Evolutionary conservation across 2,113 vertebrate genomes (phyloP).

Genomic region (Nipponia nippon): DNA sequence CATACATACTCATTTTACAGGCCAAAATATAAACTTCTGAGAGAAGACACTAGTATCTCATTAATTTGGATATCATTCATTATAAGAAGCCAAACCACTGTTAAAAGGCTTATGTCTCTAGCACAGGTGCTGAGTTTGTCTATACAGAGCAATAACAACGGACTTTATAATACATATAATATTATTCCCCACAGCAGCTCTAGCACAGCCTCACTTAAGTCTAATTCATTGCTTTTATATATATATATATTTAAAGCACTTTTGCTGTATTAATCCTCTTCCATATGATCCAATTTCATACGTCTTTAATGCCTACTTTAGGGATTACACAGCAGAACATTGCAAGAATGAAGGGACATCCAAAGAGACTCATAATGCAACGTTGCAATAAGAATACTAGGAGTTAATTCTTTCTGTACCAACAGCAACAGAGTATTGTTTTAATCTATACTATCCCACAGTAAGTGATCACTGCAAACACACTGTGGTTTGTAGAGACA

Average conservation of each 20-base stretch:
- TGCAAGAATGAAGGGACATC: neutral
- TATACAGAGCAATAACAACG: neutral
- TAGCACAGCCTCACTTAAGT: neutral
- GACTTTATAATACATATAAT: neutral
- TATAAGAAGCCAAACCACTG: neutral
- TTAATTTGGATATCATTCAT: neutral
- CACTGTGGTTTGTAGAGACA: neutral
- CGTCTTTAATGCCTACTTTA: neutral
- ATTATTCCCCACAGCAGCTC: neutral
- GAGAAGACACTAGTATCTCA: neutral
- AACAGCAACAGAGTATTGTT: neutral
- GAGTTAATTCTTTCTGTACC: neutral
- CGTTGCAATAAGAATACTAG: neutral
- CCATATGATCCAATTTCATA: neutral
- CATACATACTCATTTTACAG: neutral
- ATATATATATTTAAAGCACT: neutral
- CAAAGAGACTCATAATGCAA: neutral
- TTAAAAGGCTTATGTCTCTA: neutral
- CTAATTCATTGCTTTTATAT: neutral
- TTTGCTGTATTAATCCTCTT: neutral
- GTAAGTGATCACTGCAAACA: neutral
- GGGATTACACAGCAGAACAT: neutral
- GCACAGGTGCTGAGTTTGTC: neutral
- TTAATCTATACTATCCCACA: neutral
- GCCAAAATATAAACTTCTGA: neutral